Evolutionary conservation across 2,113 vertebrate genomes (phyloP).

Genomic region (Nicator chloris): DNA sequence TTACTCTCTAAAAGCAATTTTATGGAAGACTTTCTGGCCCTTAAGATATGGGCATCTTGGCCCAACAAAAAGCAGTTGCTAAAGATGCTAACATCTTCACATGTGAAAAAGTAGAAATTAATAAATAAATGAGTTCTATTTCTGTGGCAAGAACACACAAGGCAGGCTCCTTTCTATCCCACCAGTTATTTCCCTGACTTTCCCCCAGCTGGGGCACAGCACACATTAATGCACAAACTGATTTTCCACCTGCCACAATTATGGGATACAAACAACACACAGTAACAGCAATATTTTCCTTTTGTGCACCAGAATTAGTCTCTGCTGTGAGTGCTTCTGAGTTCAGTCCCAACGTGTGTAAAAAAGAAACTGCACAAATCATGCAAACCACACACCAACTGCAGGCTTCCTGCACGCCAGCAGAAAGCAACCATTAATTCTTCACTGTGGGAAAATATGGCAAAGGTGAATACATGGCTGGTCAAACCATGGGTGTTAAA

Average conservation of each 20-base stretch:
- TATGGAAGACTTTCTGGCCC: background rate
- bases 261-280: background rate
- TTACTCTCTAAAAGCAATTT: background rate
- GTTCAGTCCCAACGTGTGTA: background rate
- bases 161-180: background rate
- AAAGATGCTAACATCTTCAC: background rate
- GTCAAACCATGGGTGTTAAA: conserved; percentile 10
- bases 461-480: background rate
- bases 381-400: background rate
- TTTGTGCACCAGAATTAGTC: background rate
- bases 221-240: background rate
- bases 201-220: background rate
- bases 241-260: background rate
- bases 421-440: conserved; percentile 24
- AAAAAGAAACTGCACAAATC: background rate
- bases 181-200: background rate
- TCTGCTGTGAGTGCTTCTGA: background rate
- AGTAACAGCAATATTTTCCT: background rate
- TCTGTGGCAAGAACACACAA: background rate
- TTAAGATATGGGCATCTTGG: background rate
- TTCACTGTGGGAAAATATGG: background rate
- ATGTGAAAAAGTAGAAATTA: background rate
- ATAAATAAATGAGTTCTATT: background rate
- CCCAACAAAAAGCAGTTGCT: background rate
- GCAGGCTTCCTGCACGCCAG: background rate